Evolutionary conservation across 2,888 invertebrate genomes (phyloP).

Genomic region (Nomada fucata): DNA sequence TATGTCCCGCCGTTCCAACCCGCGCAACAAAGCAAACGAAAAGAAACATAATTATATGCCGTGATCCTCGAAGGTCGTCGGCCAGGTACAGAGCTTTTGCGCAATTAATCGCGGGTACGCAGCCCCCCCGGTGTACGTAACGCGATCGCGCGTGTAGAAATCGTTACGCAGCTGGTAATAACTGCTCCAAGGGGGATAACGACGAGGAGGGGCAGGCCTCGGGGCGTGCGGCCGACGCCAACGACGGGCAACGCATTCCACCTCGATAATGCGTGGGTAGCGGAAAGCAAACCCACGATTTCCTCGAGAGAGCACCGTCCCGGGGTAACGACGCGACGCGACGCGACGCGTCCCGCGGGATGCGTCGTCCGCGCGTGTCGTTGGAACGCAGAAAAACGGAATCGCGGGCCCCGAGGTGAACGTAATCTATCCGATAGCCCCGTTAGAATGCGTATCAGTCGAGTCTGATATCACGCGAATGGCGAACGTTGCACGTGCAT

Average conservation of each 20-base stretch:
- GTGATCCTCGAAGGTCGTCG: slow-evolving; percentile 53
- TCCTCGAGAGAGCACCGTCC: slow-evolving; percentile 42
- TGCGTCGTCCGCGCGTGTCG: slow-evolving; percentile 27
- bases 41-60: background rate
- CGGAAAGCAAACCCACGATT: slow-evolving; percentile 59
- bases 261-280: slow-evolving; percentile 61
- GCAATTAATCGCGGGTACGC: slow-evolving; percentile 58
- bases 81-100: slow-evolving; percentile 46
- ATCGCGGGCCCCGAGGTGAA: background rate
- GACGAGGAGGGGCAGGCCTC: slow-evolving; percentile 21
- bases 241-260: slow-evolving; percentile 51
- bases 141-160: slow-evolving; percentile 59
- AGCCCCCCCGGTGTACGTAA: slow-evolving; percentile 42
- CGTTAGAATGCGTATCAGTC: slow-evolving; percentile 10
- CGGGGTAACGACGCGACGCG: slow-evolving; percentile 26
- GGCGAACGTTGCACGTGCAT: no score
- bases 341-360: slow-evolving; percentile 26
- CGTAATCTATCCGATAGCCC: background rate
- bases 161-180: slow-evolving; percentile 46
- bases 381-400: slow-evolving; percentile 9
- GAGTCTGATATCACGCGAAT: background rate
- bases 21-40: background rate
- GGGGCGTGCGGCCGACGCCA: slow-evolving; percentile 11
- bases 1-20: background rate
- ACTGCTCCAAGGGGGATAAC: slow-evolving; percentile 34